Conservation (phyloP, 2,113 vertebrate species). For the Microtus pennsylvanicus region DNA sequence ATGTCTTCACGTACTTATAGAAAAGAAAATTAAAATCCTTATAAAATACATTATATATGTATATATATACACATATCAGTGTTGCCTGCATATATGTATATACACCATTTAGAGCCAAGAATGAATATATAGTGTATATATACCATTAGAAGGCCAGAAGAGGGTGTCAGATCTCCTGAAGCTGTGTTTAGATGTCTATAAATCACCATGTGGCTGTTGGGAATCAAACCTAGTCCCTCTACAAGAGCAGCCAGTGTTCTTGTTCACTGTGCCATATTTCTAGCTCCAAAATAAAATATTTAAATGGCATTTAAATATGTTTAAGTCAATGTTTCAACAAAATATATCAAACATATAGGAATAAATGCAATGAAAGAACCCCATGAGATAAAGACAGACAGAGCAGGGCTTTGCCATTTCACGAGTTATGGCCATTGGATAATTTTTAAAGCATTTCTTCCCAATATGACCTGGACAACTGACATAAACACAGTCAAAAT, state of each 20-base stretch:
- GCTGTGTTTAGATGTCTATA: background rate
- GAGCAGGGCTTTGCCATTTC: background rate
- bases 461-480: background rate
- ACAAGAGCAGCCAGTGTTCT: background rate
- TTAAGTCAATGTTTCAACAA: slow-evolving; percentile 3
- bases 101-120: too few relatives aligned
- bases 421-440: too few relatives aligned
- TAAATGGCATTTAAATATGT: background rate
- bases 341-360: background rate
- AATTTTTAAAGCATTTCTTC: slow-evolving; percentile 21
- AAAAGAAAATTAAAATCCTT: background rate
- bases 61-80: background rate
- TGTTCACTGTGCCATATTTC: background rate
- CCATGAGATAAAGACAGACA: background rate
- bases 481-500: background rate
- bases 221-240: background rate
- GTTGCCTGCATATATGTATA: background rate
- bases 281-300: background rate
- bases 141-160: too few relatives aligned
- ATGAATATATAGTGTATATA: background rate
- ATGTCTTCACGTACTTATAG: background rate
- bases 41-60: background rate
- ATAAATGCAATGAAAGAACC: background rate
- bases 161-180: background rate
- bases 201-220: background rate